Evolutionary conservation across 2,113 vertebrate species (phyloP).

Genomic region (Periophthalmodon schlosseri): DNA sequence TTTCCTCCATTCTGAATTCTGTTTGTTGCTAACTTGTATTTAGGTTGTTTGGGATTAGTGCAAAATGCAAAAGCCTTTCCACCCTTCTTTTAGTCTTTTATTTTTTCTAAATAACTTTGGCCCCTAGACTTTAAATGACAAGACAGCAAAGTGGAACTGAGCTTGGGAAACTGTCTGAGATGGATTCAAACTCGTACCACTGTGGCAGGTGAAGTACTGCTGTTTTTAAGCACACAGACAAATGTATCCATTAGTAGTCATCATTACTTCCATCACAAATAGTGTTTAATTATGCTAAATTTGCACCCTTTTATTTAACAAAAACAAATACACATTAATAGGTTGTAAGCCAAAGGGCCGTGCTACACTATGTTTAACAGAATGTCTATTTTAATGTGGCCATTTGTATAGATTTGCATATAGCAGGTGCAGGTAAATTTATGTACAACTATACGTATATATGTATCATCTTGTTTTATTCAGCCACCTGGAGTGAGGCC

Average conservation of each 20-base stretch:
- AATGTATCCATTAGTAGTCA: neutral
- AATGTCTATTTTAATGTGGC: neutral
- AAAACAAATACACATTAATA: neutral
- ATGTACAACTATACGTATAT: neutral
- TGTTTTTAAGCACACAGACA: neutral
- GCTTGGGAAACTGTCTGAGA: no score
- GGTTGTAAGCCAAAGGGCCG: neutral
- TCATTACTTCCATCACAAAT: neutral
- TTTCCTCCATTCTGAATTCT: neutral
- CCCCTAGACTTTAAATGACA: neutral
- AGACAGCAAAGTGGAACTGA: neutral
- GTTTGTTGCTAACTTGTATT: slow-evolving; percentile 1
- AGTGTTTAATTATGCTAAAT: neutral
- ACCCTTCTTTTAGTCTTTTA: neutral
- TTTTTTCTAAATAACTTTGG: neutral
- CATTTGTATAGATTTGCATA: neutral
- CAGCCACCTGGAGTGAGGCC: neutral
- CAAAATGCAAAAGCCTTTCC: neutral
- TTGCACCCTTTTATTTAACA: neutral
- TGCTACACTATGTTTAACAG: neutral
- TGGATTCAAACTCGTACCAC: neutral
- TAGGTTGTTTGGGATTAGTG: neutral
- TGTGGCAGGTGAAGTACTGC: neutral
- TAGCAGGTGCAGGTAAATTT: neutral
- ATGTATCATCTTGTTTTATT: neutral